Percentiles rank a stretch among this genome's conserved stretches.
Evolutionary conservation across 1,140 invertebrate species (phyloP).

Genomic region (Plectrocnemia conspersa): DNA sequence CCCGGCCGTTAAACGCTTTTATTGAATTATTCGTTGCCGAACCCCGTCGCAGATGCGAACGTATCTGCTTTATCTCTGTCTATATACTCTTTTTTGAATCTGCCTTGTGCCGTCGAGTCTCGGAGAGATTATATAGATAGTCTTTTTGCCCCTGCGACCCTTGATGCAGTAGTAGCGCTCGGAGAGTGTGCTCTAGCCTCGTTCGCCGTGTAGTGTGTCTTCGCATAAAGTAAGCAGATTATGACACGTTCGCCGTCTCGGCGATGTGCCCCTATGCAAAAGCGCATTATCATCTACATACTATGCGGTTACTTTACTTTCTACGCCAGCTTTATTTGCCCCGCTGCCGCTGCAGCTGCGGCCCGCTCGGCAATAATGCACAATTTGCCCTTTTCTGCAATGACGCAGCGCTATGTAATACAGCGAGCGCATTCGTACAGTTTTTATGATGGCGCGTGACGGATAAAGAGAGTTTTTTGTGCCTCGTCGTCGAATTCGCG

Average conservation of each 20-base stretch:
- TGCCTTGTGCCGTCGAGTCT: not conserved
- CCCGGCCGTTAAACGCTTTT: conserved; percentile 23
- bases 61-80: not conserved
- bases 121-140: not conserved
- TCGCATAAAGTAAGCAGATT: conserved; percentile 3
- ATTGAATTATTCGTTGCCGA: conserved; percentile 28
- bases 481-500: no score
- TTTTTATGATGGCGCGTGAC: no score
- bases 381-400: no score
- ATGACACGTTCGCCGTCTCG: not conserved
- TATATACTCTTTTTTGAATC: conserved; percentile 9
- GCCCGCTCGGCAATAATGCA: no score
- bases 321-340: not conserved
- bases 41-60: conserved; percentile 8
- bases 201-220: not conserved
- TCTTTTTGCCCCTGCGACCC: not conserved
- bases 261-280: not conserved
- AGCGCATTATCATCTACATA: not conserved
- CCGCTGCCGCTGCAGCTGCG: not conserved
- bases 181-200: not conserved
- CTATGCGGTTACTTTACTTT: not conserved
- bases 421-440: no score
- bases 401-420: no score
- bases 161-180: not conserved
- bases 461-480: no score